Base-by-base conservation (phyloP, 2,888 invertebrate species). In the Acanthosepion pharaonis region DNA sequence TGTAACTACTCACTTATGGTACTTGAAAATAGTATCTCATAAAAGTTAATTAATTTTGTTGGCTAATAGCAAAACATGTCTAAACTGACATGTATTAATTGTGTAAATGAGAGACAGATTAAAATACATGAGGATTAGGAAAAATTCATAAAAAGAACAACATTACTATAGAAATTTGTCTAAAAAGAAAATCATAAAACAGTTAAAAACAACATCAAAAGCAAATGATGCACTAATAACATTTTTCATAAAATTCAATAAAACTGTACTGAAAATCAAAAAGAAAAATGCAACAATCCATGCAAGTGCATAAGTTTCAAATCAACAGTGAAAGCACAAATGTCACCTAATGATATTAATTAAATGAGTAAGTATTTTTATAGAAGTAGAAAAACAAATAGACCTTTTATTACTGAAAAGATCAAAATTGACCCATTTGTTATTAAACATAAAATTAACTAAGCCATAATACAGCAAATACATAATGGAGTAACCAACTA, bases 271-370 rank as follows among this genome's bases (percentile, higher is more conserved):
- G 78, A 78, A 78, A 78, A 78, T 78, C n/a, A 78, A n/a, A 78
- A 33, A 78, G n/a, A n/a, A 78, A n/a, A 78, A 78, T n/a, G n/a
- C 78, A 78, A 18, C 15, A 78, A 15, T 78, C 18, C 78, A 78
- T 78, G 78, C 78, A 78, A 78, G n/a, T 78, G 78, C n/a, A 78
- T 78, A n/a, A 78, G n/a, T 78, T 78, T 78, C n/a, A 78, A 78
- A 78, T 23, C 78, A 78, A 78, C 78, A 78, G 33, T 78, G 78
- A 78, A 78, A 78, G 28, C 78, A 78, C 78, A 78, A 78, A 33
- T n/a, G 78, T 15, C 33, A 78, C 2, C 15, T n/a, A 78, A 33
- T 64, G 28, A 64, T 78, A 9, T 78, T n/a, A 33, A 3, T 78
- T 4, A 78, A 23, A 78, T 78, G 28, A 78, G 15, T 33, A n/a